Base-by-base conservation (phyloP, 2,888 invertebrate genomes). In the Lasioglossum pauxillum region DNA sequence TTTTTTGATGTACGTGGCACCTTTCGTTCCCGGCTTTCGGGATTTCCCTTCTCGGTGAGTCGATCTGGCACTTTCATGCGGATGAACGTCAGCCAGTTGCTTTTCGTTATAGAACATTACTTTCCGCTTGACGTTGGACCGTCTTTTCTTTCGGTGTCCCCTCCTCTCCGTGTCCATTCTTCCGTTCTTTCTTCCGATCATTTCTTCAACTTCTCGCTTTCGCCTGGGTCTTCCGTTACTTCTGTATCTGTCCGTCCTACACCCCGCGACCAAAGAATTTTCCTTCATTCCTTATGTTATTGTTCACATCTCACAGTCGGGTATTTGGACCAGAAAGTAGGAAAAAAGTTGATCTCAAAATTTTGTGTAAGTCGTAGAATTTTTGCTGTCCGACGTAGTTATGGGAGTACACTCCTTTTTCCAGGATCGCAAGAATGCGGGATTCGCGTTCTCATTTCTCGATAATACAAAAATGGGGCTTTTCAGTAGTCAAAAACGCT, bases 101-200 rank as follows among this genome's bases (percentile, higher is more conserved):
- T 82, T 82, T 75, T 78, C 78, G 81, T 78, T 80, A 73, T 49
- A 49, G 80, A 80, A 74, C 80, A 77, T 75, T 77, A 80, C 83
- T 80, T 74, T 76, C 46, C 12, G 76, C 76, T 76, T 76, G 49
- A 16, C 69, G 44, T 80, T 46, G 74, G 74, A 64, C n/a, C 46
- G 64, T 12, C 46, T 71, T 19, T 27, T 35, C 27, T n/a, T n/a
- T 41, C 27, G 19, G 14, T 35, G n/a, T 10, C 27, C 23, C 5
- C 38, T 78, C 49, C 23, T 27, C 49, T 8, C 31, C 31, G 41
- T n/a, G 35, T 35, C n/a, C 46, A n/a, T 23, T 23, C 73, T n/a
- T 31, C 35, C 49, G 35, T 19, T 35, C 49, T 35, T 7, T 72
- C 72, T 53, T 1, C 8, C 49, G 35, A 38, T 71, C 41, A 41